phyloP scores from a whole-genome alignment of 2,797 vertebrate species.

The Enteromius mattozi region DNA sequence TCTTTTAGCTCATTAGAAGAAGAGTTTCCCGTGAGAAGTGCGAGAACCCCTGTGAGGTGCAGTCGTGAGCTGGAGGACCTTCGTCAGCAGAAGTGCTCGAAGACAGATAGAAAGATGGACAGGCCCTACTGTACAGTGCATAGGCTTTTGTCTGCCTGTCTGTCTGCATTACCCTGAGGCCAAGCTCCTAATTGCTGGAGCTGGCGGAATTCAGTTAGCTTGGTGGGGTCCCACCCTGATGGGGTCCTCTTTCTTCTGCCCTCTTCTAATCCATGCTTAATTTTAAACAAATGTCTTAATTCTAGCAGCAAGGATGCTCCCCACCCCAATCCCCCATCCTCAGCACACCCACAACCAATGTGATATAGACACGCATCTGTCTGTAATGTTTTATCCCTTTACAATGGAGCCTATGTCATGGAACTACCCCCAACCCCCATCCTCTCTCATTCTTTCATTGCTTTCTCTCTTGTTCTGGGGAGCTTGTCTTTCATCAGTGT shows the following conservation, averaged over 20 bases:
- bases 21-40: slow-evolving; percentile 35
- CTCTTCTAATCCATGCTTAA: slow-evolving; percentile 55
- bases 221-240: slow-evolving; percentile 60
- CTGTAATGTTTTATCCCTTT: slow-evolving; percentile 49
- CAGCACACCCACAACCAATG: slow-evolving; percentile 7
- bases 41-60: slow-evolving; percentile 32
- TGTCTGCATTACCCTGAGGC: slow-evolving; percentile 75
- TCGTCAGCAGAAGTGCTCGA: slow-evolving; percentile 46
- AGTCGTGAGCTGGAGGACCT: slow-evolving; percentile 18
- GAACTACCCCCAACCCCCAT: slow-evolving; percentile 39
- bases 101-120: slow-evolving; percentile 68
- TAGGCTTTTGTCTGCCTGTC: slow-evolving; percentile 79
- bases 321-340: slow-evolving; percentile 1
- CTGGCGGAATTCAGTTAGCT: slow-evolving; percentile 62
- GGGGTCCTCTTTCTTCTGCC: slow-evolving; percentile 52
- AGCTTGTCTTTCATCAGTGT: slow-evolving; percentile 61
- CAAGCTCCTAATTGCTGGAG: slow-evolving; percentile 78
- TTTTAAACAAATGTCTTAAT: slow-evolving; percentile 71
- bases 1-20: slow-evolving; percentile 39
- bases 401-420: slow-evolving; percentile 57
- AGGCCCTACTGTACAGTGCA: slow-evolving; percentile 60
- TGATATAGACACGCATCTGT: slow-evolving; percentile 26
- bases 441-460: slow-evolving; percentile 36
- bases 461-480: slow-evolving; percentile 40
- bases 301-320: slow-evolving; percentile 62